phyloP scores from a whole-genome alignment of 2,113 vertebrate species.

The Patagioenas fasciata region DNA sequence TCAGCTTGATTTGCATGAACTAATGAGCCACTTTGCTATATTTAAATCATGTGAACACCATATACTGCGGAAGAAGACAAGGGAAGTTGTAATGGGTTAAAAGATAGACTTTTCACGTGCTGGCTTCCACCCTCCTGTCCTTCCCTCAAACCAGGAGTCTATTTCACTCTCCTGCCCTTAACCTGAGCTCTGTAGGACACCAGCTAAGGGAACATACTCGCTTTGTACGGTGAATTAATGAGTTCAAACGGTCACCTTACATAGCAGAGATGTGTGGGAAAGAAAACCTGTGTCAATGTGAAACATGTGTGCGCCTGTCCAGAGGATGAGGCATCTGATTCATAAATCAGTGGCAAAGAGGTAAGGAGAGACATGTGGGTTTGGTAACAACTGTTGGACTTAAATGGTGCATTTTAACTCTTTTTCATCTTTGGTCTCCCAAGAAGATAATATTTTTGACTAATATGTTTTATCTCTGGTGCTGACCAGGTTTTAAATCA shows the following conservation, averaged over 20 bases:
- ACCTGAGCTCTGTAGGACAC: conserved; percentile 9
- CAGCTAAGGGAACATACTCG: not conserved
- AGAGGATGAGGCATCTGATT: not conserved
- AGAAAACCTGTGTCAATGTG: conserved; percentile 52
- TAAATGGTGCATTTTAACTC: conserved; percentile 34
- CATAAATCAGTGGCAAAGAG: conserved; percentile 39
- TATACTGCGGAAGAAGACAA: not conserved
- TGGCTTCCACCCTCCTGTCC: not conserved
- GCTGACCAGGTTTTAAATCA: not conserved
- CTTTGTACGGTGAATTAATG: conserved; percentile 48
- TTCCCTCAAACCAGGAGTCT: not conserved
- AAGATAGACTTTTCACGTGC: not conserved
- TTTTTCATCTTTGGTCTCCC: conserved; percentile 2
- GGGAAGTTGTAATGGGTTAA: not conserved
- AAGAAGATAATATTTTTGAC: conserved; percentile 39
- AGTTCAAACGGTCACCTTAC: conserved; percentile 48
- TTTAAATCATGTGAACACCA: not conserved
- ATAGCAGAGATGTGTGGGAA: conserved; percentile 32
- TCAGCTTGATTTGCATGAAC: not conserved
- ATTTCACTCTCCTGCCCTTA: not conserved
- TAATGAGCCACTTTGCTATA: not conserved
- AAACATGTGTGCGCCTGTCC: conserved; percentile 34
- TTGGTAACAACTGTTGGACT: conserved; percentile 9
- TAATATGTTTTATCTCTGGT: not conserved
- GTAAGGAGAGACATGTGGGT: conserved; percentile 22